Percentiles rank a stretch among this genome's conserved stretches.
These are phyloP conservation scores for Dromococcyx pavoninus DNA, from an alignment of 2,797 vertebrate species.

Conservation along the genomic window DNA sequence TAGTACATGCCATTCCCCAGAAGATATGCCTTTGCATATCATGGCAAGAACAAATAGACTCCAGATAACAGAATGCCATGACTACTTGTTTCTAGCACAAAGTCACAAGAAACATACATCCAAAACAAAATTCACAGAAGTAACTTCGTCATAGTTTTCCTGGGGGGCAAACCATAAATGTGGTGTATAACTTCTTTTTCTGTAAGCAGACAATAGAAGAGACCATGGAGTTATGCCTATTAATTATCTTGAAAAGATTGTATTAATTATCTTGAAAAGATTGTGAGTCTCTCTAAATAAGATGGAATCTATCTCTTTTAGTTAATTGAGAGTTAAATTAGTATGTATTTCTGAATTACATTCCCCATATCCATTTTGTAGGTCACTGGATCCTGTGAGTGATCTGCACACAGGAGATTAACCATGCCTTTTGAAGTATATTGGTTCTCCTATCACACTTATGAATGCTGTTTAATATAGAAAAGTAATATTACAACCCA, in stretches of 20 bases:
- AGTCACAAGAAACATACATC: background rate
- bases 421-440: conserved; percentile 41
- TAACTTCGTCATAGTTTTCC: background rate
- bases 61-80: background rate
- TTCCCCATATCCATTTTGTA: background rate
- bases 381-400: background rate
- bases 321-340: background rate
- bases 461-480: background rate
- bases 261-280: background rate
- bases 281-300: background rate
- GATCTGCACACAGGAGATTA: background rate
- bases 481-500: conserved; percentile 3
- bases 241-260: background rate
- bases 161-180: background rate
- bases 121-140: background rate
- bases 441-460: conserved; percentile 26
- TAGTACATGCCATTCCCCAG: background rate
- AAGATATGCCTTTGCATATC: background rate
- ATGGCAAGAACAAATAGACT: background rate
- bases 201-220: background rate
- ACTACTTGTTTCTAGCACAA: background rate
- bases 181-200: background rate
- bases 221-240: background rate
- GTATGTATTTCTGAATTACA: background rate
- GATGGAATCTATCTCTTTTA: background rate